Percentiles rank a stretch among this genome's conserved stretches.
These are phyloP conservation scores for Cebidichthys violaceus DNA, from an alignment of 2,113 vertebrate genomes.

Conservation along the genomic window DNA sequence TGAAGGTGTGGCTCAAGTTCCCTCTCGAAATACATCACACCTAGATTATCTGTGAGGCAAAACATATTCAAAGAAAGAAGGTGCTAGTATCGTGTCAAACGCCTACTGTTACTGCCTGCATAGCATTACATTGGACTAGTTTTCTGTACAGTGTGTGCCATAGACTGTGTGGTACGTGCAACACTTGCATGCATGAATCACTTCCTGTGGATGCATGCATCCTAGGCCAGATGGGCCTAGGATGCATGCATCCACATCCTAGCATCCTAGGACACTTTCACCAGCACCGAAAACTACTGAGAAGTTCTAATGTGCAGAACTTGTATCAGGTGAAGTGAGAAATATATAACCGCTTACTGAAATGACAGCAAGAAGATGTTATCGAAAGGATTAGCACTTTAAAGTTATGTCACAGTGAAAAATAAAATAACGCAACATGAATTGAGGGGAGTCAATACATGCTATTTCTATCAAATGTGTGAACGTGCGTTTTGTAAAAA, in stretches of 20 bases:
- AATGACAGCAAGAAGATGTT: not conserved
- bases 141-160: too few species aligned
- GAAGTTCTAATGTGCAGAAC: not conserved
- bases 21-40: not conserved
- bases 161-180: not conserved
- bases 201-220: too few species aligned
- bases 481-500: not conserved
- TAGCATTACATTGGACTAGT: not conserved
- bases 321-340: not conserved
- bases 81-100: not conserved
- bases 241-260: too few species aligned
- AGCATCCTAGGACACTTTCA: not conserved
- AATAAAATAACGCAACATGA: not conserved
- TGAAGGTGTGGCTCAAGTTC: not conserved
- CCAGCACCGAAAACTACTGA: not conserved
- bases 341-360: not conserved
- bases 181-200: not conserved
- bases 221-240: fast-evolving
- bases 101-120: not conserved
- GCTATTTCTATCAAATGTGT: not conserved
- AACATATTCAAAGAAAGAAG: not conserved
- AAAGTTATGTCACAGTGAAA: not conserved
- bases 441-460: not conserved
- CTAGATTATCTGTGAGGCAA: not conserved
- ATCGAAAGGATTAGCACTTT: not conserved